phyloP scores from a whole-genome alignment of 2,113 vertebrate genomes.

The Balaeniceps rex region DNA sequence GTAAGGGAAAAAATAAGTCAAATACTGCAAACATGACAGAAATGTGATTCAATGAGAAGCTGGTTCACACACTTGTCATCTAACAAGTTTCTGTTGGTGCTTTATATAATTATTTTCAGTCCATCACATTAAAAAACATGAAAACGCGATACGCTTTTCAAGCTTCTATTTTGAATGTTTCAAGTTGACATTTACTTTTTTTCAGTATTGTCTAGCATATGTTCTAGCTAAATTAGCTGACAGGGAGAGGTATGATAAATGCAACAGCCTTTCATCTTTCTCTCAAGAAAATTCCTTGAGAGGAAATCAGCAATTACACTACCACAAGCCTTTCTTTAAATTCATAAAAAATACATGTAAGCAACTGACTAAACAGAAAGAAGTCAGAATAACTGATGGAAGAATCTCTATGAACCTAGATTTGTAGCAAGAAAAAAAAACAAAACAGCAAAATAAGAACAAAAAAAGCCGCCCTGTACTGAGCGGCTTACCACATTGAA shows the following conservation, averaged over 20 bases:
- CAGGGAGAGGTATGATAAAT: neutral
- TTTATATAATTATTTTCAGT: neutral
- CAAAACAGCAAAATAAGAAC: neutral
- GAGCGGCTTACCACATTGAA: neutral
- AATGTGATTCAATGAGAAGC: neutral
- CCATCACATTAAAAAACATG: neutral
- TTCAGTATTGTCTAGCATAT: neutral
- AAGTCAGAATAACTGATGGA: neutral
- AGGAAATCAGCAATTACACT: conserved; percentile 1
- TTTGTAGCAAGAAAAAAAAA: neutral
- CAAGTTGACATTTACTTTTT: neutral
- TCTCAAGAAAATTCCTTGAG: neutral
- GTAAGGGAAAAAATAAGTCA: neutral
- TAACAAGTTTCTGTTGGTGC: neutral
- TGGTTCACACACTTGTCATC: neutral
- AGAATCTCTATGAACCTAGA: neutral
- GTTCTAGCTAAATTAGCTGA: conserved; percentile 17
- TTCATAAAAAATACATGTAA: conserved; percentile 4
- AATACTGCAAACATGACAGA: neutral
- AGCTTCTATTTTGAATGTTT: neutral
- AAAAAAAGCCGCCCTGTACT: neutral
- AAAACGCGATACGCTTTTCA: neutral
- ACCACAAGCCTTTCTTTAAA: conserved; percentile 1
- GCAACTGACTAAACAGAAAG: neutral
- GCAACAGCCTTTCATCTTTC: conserved; percentile 1